Evolutionary conservation across 2,888 invertebrate species (phyloP).

Genomic region (Drosophila helvetica): DNA sequence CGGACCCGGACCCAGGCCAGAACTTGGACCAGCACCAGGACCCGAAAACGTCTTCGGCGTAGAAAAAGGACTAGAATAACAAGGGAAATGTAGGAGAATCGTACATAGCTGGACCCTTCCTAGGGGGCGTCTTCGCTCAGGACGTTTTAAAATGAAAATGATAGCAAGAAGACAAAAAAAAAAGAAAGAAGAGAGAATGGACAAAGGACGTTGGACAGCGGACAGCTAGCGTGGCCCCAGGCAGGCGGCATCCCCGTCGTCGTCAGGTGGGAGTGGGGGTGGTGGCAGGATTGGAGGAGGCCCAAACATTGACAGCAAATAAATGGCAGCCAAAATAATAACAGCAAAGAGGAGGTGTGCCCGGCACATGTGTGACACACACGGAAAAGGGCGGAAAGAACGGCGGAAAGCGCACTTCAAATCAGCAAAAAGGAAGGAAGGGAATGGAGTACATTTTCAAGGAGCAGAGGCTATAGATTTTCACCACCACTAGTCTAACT

Average conservation of each 20-base stretch:
- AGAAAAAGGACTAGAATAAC: slow-evolving; percentile 54
- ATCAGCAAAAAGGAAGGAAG: slow-evolving; percentile 25
- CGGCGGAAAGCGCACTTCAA: slow-evolving; percentile 30
- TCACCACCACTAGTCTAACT: no score
- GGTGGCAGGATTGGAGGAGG: slow-evolving; percentile 48
- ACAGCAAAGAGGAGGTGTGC: slow-evolving; percentile 75
- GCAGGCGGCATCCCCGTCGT: slow-evolving; percentile 28
- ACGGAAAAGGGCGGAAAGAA: neutral
- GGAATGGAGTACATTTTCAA: neutral
- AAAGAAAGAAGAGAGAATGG: slow-evolving; percentile 4
- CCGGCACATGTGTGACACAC: slow-evolving; percentile 26
- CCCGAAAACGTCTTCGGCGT: slow-evolving; percentile 38
- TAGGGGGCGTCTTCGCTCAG: slow-evolving; percentile 53
- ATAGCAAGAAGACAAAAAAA: slow-evolving; percentile 52
- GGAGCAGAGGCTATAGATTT: no score
- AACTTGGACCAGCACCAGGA: neutral
- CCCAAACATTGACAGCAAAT: slow-evolving; percentile 81
- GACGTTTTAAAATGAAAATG: slow-evolving; percentile 81
- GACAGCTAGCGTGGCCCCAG: slow-evolving; percentile 30
- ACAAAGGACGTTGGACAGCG: slow-evolving; percentile 12
- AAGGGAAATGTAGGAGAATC: slow-evolving; percentile 34
- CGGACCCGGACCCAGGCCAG: neutral
- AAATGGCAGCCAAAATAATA: slow-evolving; percentile 81
- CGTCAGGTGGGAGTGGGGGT: slow-evolving; percentile 26
- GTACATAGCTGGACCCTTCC: slow-evolving; percentile 58